A percentile compares a stretch with the other conserved stretches of the same genome.
Conservation (phyloP, 2,797 vertebrate species). For the Tamandua tetradactyla region DNA sequence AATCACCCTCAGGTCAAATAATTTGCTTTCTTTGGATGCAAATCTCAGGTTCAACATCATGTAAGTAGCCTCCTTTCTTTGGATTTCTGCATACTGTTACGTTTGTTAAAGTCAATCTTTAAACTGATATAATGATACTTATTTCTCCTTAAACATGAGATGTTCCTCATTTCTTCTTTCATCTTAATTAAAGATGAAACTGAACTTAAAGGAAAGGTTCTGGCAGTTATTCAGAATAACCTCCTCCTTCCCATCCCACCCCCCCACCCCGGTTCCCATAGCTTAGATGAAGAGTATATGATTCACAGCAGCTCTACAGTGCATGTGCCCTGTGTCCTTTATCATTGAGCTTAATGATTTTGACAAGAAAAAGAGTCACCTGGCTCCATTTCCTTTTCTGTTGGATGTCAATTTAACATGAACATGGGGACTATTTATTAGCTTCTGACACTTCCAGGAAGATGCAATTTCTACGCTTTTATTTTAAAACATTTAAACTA, state of each 20-base stretch:
- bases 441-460: constrained; percentile 40
- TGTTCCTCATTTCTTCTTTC: neutral
- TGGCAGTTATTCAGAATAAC: neutral
- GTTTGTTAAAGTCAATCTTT: neutral
- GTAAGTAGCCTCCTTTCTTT: neutral
- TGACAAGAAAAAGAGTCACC: constrained; percentile 52
- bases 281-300: neutral
- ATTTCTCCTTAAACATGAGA: constrained; percentile 25
- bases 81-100: neutral
- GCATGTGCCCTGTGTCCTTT: constrained; percentile 32
- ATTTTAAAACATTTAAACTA: constrained; percentile 44
- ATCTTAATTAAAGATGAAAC: constrained; percentile 12
- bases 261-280: neutral
- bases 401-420: constrained; percentile 14
- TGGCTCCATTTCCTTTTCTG: constrained; percentile 27
- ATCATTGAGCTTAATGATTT: constrained; percentile 42
- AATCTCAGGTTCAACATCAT: constrained; percentile 24
- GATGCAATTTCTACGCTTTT: neutral
- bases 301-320: neutral
- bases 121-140: constrained; percentile 19
- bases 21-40: neutral
- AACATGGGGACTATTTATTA: neutral
- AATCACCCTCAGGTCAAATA: neutral
- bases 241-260: neutral
- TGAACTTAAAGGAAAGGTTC: constrained; percentile 19